phyloP scores from a whole-genome alignment of 1,140 invertebrate genomes.

The Galendromus occidentalis region DNA sequence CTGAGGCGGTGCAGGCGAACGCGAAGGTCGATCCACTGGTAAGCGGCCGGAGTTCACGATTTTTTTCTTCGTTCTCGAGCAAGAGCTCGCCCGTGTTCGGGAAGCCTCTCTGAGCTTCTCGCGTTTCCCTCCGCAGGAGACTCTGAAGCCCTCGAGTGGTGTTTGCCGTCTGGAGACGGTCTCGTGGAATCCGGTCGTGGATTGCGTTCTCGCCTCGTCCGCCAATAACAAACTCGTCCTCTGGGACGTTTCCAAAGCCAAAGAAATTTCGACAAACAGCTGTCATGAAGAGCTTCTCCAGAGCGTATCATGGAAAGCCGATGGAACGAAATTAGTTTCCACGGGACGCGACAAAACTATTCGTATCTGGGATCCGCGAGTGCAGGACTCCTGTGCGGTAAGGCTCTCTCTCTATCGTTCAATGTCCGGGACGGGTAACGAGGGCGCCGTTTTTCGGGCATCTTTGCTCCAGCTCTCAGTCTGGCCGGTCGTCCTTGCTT shows the following conservation, averaged over 20 bases:
- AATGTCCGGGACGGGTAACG: background rate
- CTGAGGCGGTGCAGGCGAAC: slow-evolving; percentile 19
- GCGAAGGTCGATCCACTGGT: background rate
- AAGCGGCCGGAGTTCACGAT: slow-evolving; percentile 2
- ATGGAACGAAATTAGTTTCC: slow-evolving; percentile 41
- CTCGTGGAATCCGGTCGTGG: slow-evolving; percentile 63
- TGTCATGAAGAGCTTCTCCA: slow-evolving; percentile 65
- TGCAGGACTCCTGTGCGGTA: slow-evolving; percentile 29
- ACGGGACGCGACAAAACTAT: slow-evolving; percentile 64
- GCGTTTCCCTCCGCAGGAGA: slow-evolving; percentile 37
- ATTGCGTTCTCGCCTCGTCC: slow-evolving; percentile 56
- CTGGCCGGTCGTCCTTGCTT: background rate
- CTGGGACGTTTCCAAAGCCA: slow-evolving; percentile 61
- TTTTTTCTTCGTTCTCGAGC: slow-evolving; percentile 33
- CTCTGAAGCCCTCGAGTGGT: slow-evolving; percentile 21
- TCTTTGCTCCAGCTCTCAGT: background rate
- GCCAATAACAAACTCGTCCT: slow-evolving; percentile 58
- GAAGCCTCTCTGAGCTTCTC: slow-evolving; percentile 59
- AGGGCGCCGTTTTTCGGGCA: slow-evolving; percentile 7
- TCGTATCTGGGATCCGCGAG: slow-evolving; percentile 54
- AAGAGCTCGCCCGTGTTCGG: slow-evolving; percentile 43
- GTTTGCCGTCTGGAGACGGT: slow-evolving; percentile 63
- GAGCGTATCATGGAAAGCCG: slow-evolving; percentile 57
- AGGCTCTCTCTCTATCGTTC: background rate
- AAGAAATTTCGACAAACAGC: slow-evolving; percentile 47